Evolutionary conservation across 2,888 invertebrate genomes (phyloP).

Genomic region (Pollenia labialis): DNA sequence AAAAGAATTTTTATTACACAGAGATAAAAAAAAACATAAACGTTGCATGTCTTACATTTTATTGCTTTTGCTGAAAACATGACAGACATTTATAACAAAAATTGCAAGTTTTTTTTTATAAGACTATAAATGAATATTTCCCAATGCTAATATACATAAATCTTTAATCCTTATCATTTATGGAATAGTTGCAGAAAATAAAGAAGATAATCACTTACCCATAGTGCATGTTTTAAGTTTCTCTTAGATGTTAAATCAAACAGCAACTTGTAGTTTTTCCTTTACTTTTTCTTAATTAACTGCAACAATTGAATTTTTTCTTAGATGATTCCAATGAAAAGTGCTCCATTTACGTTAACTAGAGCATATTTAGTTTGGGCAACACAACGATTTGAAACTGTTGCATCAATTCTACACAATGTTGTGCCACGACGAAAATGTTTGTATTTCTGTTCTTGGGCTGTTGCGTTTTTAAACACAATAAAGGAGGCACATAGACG

Average conservation of each 20-base stretch:
- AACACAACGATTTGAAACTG: constrained; percentile 18
- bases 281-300: constrained; percentile 14
- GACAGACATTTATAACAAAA: too few species aligned
- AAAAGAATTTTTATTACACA: constrained; percentile 6
- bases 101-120: too few species aligned
- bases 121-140: too few species aligned
- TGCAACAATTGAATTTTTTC: constrained; percentile 13
- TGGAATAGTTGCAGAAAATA: neutral
- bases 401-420: constrained; percentile 29
- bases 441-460: neutral
- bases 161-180: too few species aligned
- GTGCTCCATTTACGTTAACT: constrained; percentile 17
- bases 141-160: too few species aligned
- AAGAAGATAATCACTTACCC: constrained; percentile 41
- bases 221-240: constrained; percentile 27
- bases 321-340: constrained; percentile 5
- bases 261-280: constrained; percentile 21
- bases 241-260: neutral
- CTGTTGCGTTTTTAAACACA: constrained; percentile 31
- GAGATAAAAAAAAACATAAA: neutral
- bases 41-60: neutral
- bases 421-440: neutral
- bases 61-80: neutral
- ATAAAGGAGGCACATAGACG: constrained; percentile 46
- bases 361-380: neutral